These are phyloP conservation scores for Uropsilus gracilis DNA, from an alignment of 2,113 vertebrate genomes.

Conservation along the genomic window DNA sequence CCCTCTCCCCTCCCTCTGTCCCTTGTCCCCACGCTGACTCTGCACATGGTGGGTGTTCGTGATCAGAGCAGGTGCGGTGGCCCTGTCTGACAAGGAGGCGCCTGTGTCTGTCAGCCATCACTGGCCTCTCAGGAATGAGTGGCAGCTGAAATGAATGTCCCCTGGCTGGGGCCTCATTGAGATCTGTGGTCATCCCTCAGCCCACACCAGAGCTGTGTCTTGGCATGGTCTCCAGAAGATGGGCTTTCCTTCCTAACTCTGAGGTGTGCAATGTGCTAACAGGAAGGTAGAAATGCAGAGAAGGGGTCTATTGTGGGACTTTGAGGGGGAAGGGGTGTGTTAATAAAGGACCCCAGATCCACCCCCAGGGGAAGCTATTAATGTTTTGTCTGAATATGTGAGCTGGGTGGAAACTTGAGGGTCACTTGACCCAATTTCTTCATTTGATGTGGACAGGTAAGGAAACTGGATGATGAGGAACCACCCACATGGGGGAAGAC, in stretches of 20 bases:
- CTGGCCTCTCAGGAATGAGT: neutral
- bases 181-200: neutral
- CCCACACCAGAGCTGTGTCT: neutral
- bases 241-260: neutral
- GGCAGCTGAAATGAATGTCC: neutral
- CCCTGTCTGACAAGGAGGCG: neutral
- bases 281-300: neutral
- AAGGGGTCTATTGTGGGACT: neutral
- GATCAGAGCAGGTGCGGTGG: neutral
- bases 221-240: neutral
- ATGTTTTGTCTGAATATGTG: neutral
- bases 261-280: neutral
- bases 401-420: neutral
- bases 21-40: neutral
- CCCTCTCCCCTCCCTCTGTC: neutral
- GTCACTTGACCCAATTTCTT: neutral
- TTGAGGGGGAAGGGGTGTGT: neutral
- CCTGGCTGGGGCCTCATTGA: neutral
- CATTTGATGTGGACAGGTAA: neutral
- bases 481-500: neutral
- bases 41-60: neutral
- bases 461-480: neutral
- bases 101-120: neutral
- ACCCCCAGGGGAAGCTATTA: neutral
- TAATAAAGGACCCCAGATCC: neutral